phyloP scores from a whole-genome alignment of 2,888 invertebrate species.

The Xanthorhoe spadicearia region DNA sequence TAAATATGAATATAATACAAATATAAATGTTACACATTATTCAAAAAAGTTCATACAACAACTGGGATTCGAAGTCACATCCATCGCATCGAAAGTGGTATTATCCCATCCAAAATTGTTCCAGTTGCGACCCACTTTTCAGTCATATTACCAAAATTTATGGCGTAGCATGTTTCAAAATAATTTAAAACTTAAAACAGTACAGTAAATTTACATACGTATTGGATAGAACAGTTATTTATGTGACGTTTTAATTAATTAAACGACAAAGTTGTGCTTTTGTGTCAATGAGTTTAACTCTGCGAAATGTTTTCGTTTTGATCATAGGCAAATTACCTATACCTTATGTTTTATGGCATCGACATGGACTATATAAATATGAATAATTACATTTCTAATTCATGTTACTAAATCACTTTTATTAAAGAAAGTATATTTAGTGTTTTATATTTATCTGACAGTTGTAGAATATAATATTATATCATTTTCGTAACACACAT shows the following conservation, averaged over 20 bases:
- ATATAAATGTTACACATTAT: no score
- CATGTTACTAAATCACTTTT: no score
- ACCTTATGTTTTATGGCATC: neutral
- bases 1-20: no score
- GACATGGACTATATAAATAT: no score
- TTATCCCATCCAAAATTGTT: neutral
- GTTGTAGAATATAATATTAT: no score
- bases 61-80: neutral
- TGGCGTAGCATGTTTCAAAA: slow-evolving; percentile 38
- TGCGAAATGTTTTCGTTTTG: slow-evolving; percentile 6
- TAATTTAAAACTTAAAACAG: slow-evolving; percentile 36
- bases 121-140: slow-evolving; percentile 26
- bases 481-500: no score
- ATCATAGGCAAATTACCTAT: neutral
- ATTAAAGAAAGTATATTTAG: no score
- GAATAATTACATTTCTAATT: no score
- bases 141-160: slow-evolving; percentile 42
- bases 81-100: neutral
- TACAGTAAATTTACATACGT: slow-evolving; percentile 33
- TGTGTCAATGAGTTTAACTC: slow-evolving; percentile 13
- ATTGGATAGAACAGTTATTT: slow-evolving; percentile 28
- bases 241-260: slow-evolving; percentile 34
- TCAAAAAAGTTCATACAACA: neutral
- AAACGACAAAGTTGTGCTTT: slow-evolving; percentile 19
- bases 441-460: no score